Evolutionary conservation across 2,113 vertebrate genomes (phyloP), one percentile per base, ranked within the genome.

Genomic region (Odocoileus virginianus): DNA sequence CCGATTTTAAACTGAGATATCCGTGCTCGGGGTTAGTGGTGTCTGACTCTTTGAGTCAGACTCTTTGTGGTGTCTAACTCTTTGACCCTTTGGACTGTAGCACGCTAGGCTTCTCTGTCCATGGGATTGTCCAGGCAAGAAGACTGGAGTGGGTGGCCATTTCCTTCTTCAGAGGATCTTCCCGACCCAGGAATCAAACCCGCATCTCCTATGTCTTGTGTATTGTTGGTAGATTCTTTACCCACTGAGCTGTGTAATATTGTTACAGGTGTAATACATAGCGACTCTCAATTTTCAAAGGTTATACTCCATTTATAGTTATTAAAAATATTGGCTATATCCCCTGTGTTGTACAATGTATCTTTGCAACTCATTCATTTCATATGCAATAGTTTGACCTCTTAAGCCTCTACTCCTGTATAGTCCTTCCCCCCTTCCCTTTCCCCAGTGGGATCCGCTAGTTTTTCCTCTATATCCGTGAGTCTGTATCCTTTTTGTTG

Each of bases 401-500:
- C 47, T 82, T n/a, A 52, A 52, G 19, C 10, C 30, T 30, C 30
- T 7, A 13, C 3, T 30, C 78, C 47, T 12, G 19, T 23, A 0
- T 4, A 23, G 30, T 33, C 47, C 17, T 52, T 9, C 15, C 17
- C 17, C 0, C 0, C 30, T 81, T 52, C 47, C 17, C 40, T 8
- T 40, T 78, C 13, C 17, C 9, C 17, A 52, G 30, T n/a, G 17
- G 30, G 11, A 82, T 23, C 47, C 9, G 3, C 47, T 21, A 21
- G 47, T 82, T 52, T 52, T 30, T 82, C 13, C 47, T n/a, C 78
- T 52, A 0, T 21, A 23, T 81, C 28, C n/a, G 30, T 81, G 16
- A 50, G 78, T n/a, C 47, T 52, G 30, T n/a, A n/a, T 52, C 47
- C 17, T 81, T 81, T 21, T n/a, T 52, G 47, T 52, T 21, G 47